phyloP scores from a whole-genome alignment of 2,113 vertebrate genomes.

The Paraplagusia blochii region DNA sequence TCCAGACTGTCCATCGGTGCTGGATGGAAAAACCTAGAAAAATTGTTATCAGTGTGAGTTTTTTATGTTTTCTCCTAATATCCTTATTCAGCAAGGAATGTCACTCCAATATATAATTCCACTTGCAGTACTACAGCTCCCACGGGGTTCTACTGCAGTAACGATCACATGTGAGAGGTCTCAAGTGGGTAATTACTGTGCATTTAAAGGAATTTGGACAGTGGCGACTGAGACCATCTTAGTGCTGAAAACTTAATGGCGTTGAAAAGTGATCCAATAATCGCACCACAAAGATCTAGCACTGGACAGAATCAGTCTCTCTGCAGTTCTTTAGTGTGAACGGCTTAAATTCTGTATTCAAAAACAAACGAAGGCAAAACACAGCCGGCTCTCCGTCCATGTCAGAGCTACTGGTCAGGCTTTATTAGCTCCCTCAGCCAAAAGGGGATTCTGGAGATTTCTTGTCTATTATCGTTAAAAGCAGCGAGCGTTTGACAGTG shows the following conservation, averaged over 20 bases:
- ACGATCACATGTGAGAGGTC: constrained; percentile 67
- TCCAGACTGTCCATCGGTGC: too few relatives aligned
- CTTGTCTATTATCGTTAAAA: constrained; percentile 6
- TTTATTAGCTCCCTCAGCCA: constrained; percentile 8
- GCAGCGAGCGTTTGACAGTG: constrained; percentile 3
- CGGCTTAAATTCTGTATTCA: constrained; percentile 1
- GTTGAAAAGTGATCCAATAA: constrained; percentile 70
- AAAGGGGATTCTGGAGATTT: constrained; percentile 16
- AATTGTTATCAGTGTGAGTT: too few relatives aligned
- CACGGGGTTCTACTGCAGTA: constrained; percentile 68
- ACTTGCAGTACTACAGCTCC: constrained; percentile 49
- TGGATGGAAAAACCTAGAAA: too few relatives aligned
- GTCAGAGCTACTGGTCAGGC: background rate
- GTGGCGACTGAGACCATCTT: constrained; percentile 74
- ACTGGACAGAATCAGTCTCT: constrained; percentile 56
- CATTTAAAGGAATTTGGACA: constrained; percentile 78
- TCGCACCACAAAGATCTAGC: constrained; percentile 53
- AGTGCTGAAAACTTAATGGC: constrained; percentile 77
- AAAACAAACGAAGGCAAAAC: background rate
- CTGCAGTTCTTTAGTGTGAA: constrained; percentile 19
- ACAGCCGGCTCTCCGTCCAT: constrained; percentile 2
- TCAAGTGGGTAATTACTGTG: constrained; percentile 71
- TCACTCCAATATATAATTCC: constrained; percentile 55
- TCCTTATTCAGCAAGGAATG: constrained; percentile 69
- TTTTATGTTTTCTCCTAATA: constrained; percentile 32